These are phyloP conservation scores for Fragum fragum DNA, from an alignment of 2,888 invertebrate species.

Conservation along the genomic window DNA sequence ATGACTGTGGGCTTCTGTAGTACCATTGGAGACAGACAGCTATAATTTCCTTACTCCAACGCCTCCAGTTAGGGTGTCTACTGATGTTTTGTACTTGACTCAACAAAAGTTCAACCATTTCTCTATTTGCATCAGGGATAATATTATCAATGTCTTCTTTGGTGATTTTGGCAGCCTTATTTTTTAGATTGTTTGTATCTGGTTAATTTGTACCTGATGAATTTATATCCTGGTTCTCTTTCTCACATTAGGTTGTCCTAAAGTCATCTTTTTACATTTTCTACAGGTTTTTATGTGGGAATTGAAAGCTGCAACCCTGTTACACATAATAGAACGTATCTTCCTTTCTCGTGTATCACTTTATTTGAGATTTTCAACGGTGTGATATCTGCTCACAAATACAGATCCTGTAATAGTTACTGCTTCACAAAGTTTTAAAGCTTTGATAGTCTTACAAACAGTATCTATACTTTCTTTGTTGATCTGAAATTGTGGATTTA, in stretches of 20 bases:
- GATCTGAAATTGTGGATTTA: conserved; percentile 19
- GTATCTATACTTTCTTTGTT: conserved; percentile 28
- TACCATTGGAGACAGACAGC: conserved; percentile 44
- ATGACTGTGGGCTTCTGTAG: conserved; percentile 38
- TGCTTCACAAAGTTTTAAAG: conserved; percentile 39
- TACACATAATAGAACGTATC: not conserved
- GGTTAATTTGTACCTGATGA: not conserved
- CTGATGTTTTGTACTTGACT: conserved; percentile 43
- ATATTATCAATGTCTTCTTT: conserved; percentile 28
- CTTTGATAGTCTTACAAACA: conserved; percentile 29
- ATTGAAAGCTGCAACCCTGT: conserved; percentile 4
- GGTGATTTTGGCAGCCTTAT: not conserved
- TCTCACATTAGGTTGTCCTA: not conserved
- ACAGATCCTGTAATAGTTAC: conserved; percentile 35
- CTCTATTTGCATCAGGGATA: conserved; percentile 34
- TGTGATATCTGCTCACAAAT: conserved; percentile 41
- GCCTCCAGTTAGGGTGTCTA: conserved; percentile 35
- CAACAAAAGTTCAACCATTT: conserved; percentile 49
- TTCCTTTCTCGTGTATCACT: not conserved
- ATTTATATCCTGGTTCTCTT: not conserved
- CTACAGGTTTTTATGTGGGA: not conserved
- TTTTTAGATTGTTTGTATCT: not conserved
- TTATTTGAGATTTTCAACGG: conserved; percentile 20
- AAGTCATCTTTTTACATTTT: conserved; percentile 28
- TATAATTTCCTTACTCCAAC: conserved; percentile 43